Percentiles rank a stretch among this genome's conserved stretches.
phyloP scores from a whole-genome alignment of 1,140 invertebrate species.

The Trinorchestia longiramus region DNA sequence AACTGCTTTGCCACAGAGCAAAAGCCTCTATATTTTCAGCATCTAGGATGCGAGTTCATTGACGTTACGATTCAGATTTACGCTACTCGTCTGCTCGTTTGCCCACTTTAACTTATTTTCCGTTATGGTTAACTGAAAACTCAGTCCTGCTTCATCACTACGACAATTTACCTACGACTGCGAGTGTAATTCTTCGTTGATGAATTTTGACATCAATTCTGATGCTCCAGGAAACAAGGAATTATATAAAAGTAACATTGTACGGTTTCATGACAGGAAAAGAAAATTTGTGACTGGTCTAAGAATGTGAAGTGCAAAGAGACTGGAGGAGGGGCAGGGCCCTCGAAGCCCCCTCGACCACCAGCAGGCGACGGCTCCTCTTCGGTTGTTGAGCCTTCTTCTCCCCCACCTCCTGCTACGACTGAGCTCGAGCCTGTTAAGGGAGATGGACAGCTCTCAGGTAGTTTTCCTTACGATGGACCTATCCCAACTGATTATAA shows the following conservation, averaged over 20 bases:
- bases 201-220: background rate
- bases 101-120: background rate
- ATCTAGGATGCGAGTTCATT: too few relatives aligned
- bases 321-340: constrained; percentile 62
- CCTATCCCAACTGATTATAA: background rate
- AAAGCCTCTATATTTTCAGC: too few relatives aligned
- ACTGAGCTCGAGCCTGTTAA: background rate
- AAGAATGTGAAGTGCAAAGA: constrained; percentile 77
- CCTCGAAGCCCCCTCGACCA: constrained; percentile 18
- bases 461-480: background rate
- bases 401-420: background rate
- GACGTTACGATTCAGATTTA: background rate
- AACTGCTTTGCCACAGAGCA: too few relatives aligned
- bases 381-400: background rate
- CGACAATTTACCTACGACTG: background rate
- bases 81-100: background rate
- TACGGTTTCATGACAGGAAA: background rate
- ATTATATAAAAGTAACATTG: background rate
- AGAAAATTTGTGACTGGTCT: constrained; percentile 81
- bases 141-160: background rate
- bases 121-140: background rate
- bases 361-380: background rate
- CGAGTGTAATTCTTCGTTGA: background rate
- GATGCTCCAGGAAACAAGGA: background rate
- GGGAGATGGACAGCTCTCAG: constrained; percentile 27